Evolutionary conservation across 2,888 invertebrate species (phyloP).

Genomic region (Malthinus flaveolus): DNA sequence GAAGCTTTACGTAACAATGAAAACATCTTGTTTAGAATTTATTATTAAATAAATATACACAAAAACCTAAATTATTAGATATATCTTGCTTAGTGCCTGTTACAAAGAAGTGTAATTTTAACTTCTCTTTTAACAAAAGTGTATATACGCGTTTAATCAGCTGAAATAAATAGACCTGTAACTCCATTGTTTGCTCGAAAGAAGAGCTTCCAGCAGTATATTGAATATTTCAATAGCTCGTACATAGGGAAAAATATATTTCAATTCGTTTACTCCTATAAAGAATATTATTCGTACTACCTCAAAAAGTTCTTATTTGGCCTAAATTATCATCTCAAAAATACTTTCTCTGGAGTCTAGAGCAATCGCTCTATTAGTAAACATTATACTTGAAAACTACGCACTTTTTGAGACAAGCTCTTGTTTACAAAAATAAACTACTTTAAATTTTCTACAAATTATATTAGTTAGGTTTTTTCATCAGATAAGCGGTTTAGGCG

Average conservation of each 20-base stretch:
- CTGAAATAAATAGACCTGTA: constrained; percentile 27
- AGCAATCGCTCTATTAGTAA: no score
- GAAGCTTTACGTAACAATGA: constrained; percentile 7
- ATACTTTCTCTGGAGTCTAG: no score
- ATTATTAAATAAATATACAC: constrained; percentile 1
- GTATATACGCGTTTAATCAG: constrained; percentile 28
- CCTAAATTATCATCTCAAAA: no score
- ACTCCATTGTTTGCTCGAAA: constrained; percentile 25
- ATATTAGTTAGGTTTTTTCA: no score
- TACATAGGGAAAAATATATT: constrained; percentile 28
- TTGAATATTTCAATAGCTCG: constrained; percentile 31
- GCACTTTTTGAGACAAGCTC: no score
- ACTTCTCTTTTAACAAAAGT: constrained; percentile 26
- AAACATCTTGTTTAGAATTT: constrained; percentile 15
- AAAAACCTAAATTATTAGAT: constrained; percentile 19
- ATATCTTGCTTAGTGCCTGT: constrained; percentile 14
- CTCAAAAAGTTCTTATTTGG: no score
- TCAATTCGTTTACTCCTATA: constrained; percentile 22
- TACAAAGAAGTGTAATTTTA: constrained; percentile 22
- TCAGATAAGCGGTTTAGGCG: no score
- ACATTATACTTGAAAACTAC: no score
- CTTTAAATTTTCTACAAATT: no score
- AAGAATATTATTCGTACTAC: no score
- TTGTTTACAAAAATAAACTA: no score
- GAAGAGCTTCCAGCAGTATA: constrained; percentile 23